A percentile compares a stretch with the other conserved stretches of the same genome.
Evolutionary conservation across 2,888 invertebrate species (phyloP).

Genomic region (Unio delphinus): DNA sequence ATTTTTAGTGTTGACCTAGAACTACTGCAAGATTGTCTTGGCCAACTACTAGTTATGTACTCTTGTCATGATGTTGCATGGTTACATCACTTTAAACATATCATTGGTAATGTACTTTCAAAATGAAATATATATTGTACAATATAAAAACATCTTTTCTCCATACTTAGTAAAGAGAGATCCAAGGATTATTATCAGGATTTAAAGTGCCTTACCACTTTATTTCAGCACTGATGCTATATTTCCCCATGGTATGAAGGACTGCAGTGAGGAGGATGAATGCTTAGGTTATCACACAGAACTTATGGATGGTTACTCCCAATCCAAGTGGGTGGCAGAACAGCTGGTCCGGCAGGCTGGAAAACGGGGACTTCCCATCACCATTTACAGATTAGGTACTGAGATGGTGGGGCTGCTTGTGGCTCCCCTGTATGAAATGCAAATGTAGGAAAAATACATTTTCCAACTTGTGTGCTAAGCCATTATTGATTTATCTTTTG

Average conservation of each 20-base stretch:
- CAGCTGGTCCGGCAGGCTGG: conserved; percentile 68
- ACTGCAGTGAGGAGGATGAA: conserved; percentile 65
- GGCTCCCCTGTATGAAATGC: no score
- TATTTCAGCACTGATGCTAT: conserved; percentile 70
- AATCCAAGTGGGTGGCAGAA: conserved; percentile 73
- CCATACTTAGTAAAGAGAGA: background rate
- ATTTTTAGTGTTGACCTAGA: no score
- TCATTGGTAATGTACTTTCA: no score
- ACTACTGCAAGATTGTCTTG: no score
- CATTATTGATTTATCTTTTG: no score
- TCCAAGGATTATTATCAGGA: background rate
- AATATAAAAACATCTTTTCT: background rate
- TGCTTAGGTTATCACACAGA: conserved; percentile 47
- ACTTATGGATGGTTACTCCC: conserved; percentile 70
- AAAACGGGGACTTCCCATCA: conserved; percentile 68
- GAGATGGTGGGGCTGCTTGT: background rate
- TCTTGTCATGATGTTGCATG: no score
- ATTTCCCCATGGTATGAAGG: conserved; percentile 63
- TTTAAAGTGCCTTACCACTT: background rate
- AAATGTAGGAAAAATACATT: no score
- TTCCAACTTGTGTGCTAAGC: no score
- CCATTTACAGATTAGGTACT: conserved; percentile 71
- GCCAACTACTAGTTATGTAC: no score
- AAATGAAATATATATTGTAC: background rate
- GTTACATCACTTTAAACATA: no score